Base-by-base conservation (phyloP, 2,113 vertebrate genomes). In the Melanocharis versteri region DNA sequence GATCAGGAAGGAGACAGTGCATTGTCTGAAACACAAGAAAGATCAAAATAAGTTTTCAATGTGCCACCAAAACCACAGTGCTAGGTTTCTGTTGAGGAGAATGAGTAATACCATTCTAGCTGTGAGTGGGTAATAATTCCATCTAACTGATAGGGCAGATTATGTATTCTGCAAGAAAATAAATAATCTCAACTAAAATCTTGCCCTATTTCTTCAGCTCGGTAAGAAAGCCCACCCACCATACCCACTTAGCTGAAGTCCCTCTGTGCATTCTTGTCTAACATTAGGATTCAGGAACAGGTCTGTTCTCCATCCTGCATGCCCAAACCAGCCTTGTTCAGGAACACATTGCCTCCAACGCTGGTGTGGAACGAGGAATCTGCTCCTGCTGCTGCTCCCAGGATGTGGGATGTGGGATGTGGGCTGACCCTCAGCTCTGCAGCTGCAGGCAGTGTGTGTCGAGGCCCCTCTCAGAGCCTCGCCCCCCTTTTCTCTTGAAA, bases 51-150 rank as follows among this genome's bases (percentile, higher is more conserved):
- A 72, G 57, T 70, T 47, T 53, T 78, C 72, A 68, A 7, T 56
- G 48, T 78, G 54, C 56, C 60, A 93, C 60, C 57, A 65, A 95
- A 97, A 84, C 96, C 93, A 94, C 89, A 95, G n/a, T 22, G 24
- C 19, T 58, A 9, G 69, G 61, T 93, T 96, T 94, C 83, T 94
- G 11, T 78, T 35, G n/a, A 83, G 71, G 69, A 83, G 51, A 94
- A 80, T 90, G 79, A 93, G 60, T 96, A 94, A 88, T 78, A 81
- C 31, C 35, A 22, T 75, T 75, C 87, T 70, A 88, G 71, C 42
- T 77, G 27, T 40, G 56, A 62, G 12, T 33, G 7, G 75, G 28
- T 60, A 64, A 57, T 81, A 75, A 84, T 85, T 83, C 40, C 26
- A 40, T 51, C 42, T 73, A 40, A 69, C 57, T 84, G 60, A 51